A percentile compares a stretch with the other conserved stretches of the same genome.
These are phyloP conservation scores for Phalacrocorax aristotelis DNA, from an alignment of 2,113 vertebrate genomes.

Conservation along the genomic window DNA sequence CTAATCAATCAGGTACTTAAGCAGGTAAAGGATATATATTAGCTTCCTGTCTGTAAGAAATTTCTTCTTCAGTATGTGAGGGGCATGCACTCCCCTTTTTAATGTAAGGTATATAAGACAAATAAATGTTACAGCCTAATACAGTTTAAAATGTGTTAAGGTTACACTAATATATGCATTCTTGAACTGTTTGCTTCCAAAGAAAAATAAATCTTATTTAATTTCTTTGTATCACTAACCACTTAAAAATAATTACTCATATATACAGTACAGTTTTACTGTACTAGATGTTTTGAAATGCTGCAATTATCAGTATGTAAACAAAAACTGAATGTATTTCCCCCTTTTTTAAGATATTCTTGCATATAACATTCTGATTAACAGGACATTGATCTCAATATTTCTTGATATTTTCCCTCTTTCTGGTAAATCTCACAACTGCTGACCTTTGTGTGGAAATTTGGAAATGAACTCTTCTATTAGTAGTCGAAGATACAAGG, in stretches of 20 bases:
- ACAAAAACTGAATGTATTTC: neutral
- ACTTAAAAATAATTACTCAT: neutral
- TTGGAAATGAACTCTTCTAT: neutral
- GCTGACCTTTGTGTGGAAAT: neutral
- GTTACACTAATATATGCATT: neutral
- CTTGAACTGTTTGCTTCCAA: neutral
- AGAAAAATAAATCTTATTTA: neutral
- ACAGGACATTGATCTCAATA: neutral
- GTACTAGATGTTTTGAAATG: neutral
- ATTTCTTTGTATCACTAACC: neutral
- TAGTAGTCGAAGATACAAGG: neutral
- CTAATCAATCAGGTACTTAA: neutral
- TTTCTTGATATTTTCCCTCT: neutral
- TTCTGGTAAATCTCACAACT: neutral
- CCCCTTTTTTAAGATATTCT: neutral
- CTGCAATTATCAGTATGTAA: neutral
- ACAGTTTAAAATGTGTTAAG: neutral
- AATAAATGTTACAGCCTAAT: neutral
- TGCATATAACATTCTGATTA: neutral
- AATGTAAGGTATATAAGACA: neutral
- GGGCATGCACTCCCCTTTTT: neutral
- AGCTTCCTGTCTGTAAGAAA: neutral
- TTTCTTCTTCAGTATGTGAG: neutral
- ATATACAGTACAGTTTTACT: neutral
- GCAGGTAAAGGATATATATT: neutral